A percentile compares a stretch with the other conserved stretches of the same genome.
phyloP scores from a whole-genome alignment of 1,140 invertebrate species.

The Heliothis virescens region DNA sequence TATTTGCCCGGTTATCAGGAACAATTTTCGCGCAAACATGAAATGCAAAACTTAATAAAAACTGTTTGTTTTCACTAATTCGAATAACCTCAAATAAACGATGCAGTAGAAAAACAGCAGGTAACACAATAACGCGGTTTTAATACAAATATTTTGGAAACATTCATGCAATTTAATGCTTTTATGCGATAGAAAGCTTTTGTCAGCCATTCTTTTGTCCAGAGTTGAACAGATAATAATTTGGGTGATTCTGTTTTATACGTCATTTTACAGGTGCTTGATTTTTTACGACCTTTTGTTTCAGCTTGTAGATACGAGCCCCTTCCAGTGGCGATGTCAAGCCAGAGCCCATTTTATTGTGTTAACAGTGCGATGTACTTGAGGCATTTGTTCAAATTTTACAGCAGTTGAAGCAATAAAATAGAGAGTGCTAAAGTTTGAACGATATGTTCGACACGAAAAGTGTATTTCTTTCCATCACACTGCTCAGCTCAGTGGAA shows the following conservation, averaged over 20 bases:
- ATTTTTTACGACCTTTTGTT: constrained; percentile 1
- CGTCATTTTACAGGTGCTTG: not conserved
- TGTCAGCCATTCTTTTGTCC: not conserved
- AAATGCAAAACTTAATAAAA: constrained; percentile 24
- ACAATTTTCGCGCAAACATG: not conserved
- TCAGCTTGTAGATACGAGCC: not conserved
- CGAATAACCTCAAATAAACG: not conserved
- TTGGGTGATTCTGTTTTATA: not conserved
- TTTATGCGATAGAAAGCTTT: not conserved
- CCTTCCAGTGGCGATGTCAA: not conserved
- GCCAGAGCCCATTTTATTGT: not conserved
- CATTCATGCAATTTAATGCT: constrained; percentile 7
- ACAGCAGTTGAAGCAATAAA: too few relatives aligned
- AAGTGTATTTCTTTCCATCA: not conserved
- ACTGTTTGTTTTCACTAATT: constrained; percentile 19
- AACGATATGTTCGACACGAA: not conserved
- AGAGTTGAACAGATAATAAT: not conserved
- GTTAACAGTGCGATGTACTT: not conserved
- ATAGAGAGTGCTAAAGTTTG: not conserved
- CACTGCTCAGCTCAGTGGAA: not conserved
- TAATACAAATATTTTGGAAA: constrained; percentile 13
- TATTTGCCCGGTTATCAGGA: not conserved
- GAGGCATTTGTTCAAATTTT: not conserved
- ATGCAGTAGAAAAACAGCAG: not conserved
- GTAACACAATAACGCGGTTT: not conserved